Evolutionary conservation across 2,797 vertebrate species (phyloP), one percentile per base, ranked within the genome.

Genomic region (Phoebastria nigripes): DNA sequence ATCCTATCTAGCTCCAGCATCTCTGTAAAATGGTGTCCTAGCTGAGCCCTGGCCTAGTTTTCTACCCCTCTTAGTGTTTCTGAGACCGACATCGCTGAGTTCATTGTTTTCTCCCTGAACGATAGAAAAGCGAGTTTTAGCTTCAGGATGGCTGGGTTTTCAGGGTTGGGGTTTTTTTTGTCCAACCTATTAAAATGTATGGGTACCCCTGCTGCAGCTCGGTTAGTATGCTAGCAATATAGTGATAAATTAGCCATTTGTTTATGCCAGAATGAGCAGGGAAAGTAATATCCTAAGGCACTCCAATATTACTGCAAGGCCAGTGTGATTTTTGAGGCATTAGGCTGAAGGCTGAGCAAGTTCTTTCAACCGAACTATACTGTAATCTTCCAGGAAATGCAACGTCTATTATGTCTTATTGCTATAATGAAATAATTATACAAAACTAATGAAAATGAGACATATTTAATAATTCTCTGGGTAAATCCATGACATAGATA

Each of bases 361-460:
- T 93, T 91, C 90, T 96, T 91, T 93, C 92, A 96, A 95, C 62
- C 44, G 90, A 72, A 93, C 88, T 74, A 87, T 20, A 65, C 62
- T 61, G 63, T 92, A 97, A 96, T 96, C 90, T 87, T 95, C 78
- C 88, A 94, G 92, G 90, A 97, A 97, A 96, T 91, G 80, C 83
- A 90, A 82, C 0, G 2, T 77, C 96, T 97, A 97, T 95, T 96
- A 96, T 92, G 92, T 61, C 92, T 92, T 92, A 96, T 90, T 97
- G 90, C 76, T 93, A 80, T 95, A 96, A 97, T 97, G 82, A 97
- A 97, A 97, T 97, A 97, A 97, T 96, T 96, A 96, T 49, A 96
- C 82, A 94, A 96, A 97, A 96, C 94, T 95, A 96, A 97, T 94
- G 93, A 97, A 96, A 97, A 97, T 93, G 93, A 96, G 82, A 93